phyloP scores from a whole-genome alignment of 2,113 vertebrate species.

The Andinoacara biseriatus region DNA sequence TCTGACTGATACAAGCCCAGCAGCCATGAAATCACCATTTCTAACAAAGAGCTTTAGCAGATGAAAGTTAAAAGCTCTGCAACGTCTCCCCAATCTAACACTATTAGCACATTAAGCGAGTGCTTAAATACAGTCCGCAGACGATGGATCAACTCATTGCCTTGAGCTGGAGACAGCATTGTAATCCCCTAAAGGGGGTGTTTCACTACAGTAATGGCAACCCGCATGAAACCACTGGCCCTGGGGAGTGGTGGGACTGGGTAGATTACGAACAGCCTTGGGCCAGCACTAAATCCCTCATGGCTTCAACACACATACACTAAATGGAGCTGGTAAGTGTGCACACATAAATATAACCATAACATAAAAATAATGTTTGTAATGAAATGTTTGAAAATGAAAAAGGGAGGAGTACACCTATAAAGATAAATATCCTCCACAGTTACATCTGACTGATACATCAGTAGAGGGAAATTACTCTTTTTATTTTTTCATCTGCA shows the following conservation, averaged over 20 bases:
- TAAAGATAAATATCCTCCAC: constrained; percentile 10
- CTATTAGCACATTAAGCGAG: constrained; percentile 69
- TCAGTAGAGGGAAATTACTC: constrained; percentile 16
- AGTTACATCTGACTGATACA: neutral
- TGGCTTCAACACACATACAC: neutral
- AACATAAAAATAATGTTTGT: constrained; percentile 12
- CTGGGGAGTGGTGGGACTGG: constrained; percentile 58
- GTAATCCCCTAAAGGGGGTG: constrained; percentile 67
- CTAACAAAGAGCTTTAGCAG: constrained; percentile 40
- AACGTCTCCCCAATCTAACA: constrained; percentile 50
- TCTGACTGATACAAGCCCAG: constrained; percentile 25
- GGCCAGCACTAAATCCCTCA: constrained; percentile 45
- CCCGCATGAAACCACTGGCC: constrained; percentile 56
- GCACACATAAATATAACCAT: constrained; percentile 15
- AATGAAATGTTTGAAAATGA: neutral
- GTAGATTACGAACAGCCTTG: constrained; percentile 66
- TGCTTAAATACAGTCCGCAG: constrained; percentile 70
- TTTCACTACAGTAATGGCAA: constrained; percentile 67
- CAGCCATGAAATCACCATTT: constrained; percentile 60
- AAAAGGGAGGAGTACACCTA: neutral
- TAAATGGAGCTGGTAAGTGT: neutral
- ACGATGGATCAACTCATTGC: constrained; percentile 69
- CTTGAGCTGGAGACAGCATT: constrained; percentile 51
- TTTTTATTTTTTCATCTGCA: constrained; percentile 7
- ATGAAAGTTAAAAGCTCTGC: constrained; percentile 59